Base-by-base conservation (phyloP, 2,797 vertebrate species). In the Parambassis ranga region DNA sequence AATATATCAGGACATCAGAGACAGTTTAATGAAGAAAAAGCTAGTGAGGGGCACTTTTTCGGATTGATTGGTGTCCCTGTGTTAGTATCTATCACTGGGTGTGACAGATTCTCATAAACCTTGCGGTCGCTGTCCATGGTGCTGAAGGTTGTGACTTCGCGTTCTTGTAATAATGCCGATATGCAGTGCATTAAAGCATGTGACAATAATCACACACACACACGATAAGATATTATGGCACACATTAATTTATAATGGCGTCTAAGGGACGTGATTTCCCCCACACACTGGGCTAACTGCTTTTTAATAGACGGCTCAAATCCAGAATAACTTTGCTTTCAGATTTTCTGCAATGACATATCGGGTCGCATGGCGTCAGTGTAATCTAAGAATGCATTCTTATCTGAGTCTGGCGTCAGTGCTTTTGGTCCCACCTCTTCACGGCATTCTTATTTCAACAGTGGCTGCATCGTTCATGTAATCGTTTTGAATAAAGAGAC, bases 361-460 rank as follows among this genome's bases (percentile, higher is more conserved):
- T 9, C 5, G 7, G 1, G 3, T 57, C 78, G 47, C 59, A 52
- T 11, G 74, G 78, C 75, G 78, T 77, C 78, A 77, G 73, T 74
- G 18, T 43, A 58, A 24, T 10, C 2, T 6, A 10, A 47, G 10
- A 38, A 39, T 4, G 14, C 1, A 10, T 32, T 16, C 3, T 1
- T 18, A 6, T 6, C 10, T 4, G 10, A 2, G 11, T 7, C 36
- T 15, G 6, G 18, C 36, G 4, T 65, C n/a, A 14, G 9, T 10
- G 14, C 4, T 32, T 57, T 18, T 35, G 26, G 2, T 62, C 57
- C 35, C 62, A 18, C 32, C 11, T 39, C 23, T 42, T 22, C 3
- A 14, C 5, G n/a, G 1, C 10, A 16, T 15, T 24, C 2, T 11
- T 23, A 10, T 7, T 48, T 14, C 20, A 18, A 13, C 7, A 6